Evolutionary conservation across 1,140 invertebrate genomes (phyloP), one percentile per base, ranked within the genome.

Genomic region (Linepithema humile): DNA sequence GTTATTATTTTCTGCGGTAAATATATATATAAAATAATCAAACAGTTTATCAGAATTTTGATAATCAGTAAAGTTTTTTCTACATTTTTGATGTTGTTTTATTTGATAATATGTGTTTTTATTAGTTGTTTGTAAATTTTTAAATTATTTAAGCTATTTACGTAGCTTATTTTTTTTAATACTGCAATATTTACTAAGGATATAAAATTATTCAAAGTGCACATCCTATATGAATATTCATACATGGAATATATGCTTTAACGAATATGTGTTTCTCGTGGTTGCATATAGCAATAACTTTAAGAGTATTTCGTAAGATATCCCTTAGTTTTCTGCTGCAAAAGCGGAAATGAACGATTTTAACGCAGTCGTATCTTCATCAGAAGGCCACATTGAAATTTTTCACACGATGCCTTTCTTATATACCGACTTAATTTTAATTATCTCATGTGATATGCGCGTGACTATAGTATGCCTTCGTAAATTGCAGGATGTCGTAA

Each of bases 401-500:
- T 70, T 69, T 80, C 75, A 70, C 75, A 80, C 65, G 75, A 69
- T 80, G 48, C n/a, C 53, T 78, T 78, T 40, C 38, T 77, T 50
- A 70, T 38, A 48, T 55, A 69, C 75, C 60, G 15, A 55, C 75
- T 80, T 80, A 53, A 80, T 80, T 57, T 26, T 80, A 70, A 80
- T 80, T 80, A 70, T 80, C 48, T 80, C 48, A 29, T 67, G 50
- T 45, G 62, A 12, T 77, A 77, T 15, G 73, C 17, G 50, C 48
- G 64, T 69, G 12, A 80, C 70, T 80, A 80, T 40, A 45, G 45
- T 69, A 78, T 55, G 64, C 35, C 64, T 32, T 80, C 35, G 64
- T 55, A 80, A 80, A 80, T 80, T 80, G 23, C 75, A 80, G 75
- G 75, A 80, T 80, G 75, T 78, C 48, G 35, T 80, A 23, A 35